phyloP scores from a whole-genome alignment of 2,888 invertebrate genomes.

The Tenthredo scrophulariae region DNA sequence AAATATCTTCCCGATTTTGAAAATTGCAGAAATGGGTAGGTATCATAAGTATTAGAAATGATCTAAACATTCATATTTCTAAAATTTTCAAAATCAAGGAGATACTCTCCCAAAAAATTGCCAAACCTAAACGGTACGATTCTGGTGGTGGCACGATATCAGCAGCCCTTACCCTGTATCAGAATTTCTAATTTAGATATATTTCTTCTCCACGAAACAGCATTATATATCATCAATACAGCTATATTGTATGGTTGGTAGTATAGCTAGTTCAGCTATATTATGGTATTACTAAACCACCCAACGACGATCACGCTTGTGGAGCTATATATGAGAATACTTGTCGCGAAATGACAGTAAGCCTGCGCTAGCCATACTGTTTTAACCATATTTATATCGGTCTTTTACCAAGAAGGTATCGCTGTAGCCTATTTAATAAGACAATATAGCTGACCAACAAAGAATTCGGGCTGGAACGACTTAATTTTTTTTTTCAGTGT shows the following conservation, averaged over 20 bases:
- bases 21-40: not conserved
- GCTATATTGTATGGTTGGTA: conserved; percentile 1
- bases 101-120: too few relatives aligned
- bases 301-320: not conserved
- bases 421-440: not conserved
- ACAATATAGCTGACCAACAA: not conserved
- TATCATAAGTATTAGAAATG: not conserved
- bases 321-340: not conserved
- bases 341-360: not conserved
- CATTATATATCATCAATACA: not conserved
- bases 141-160: too few relatives aligned
- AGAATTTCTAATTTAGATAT: too few relatives aligned
- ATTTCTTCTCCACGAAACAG: not conserved
- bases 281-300: not conserved
- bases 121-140: too few relatives aligned
- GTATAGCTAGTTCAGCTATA: not conserved
- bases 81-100: too few relatives aligned
- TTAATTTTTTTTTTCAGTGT: not conserved
- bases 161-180: too few relatives aligned
- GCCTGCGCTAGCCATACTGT: not conserved
- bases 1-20: not conserved
- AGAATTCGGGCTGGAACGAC: not conserved
- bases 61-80: not conserved
- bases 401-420: not conserved
- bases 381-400: not conserved